Percentiles rank a stretch among this genome's conserved stretches.
Evolutionary conservation across 2,797 vertebrate species (phyloP).

Genomic region (Pangasius sanitwongsei): DNA sequence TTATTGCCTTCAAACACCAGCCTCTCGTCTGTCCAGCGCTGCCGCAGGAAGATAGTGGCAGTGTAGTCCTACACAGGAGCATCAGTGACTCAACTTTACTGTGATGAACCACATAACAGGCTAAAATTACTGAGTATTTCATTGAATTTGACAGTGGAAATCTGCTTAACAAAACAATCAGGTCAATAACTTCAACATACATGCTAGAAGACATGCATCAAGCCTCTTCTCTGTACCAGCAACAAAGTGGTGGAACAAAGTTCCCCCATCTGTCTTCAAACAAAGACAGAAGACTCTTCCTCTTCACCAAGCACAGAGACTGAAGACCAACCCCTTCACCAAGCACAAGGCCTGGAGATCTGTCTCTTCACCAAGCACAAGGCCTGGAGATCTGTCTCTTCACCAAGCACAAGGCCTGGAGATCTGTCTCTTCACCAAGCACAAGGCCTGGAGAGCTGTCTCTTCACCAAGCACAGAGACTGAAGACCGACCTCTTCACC

Average conservation of each 20-base stretch:
- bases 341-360: neutral
- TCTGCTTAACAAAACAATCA: neutral
- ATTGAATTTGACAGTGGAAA: neutral
- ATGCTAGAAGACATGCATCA: neutral
- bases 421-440: neutral
- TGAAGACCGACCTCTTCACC: neutral
- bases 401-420: neutral
- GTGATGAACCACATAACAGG: neutral
- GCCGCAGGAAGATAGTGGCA: slow-evolving; percentile 89
- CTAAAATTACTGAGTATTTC: neutral
- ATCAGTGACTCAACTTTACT: neutral
- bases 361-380: neutral
- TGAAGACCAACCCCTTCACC: neutral
- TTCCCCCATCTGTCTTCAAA: too few relatives aligned
- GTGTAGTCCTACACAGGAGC: slow-evolving; percentile 84
- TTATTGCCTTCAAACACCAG: slow-evolving; percentile 89
- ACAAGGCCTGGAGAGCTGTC: neutral
- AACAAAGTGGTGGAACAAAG: neutral
- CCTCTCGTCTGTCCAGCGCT: slow-evolving; percentile 89
- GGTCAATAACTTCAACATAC: neutral
- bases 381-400: neutral
- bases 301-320: neutral
- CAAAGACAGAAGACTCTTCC: neutral
- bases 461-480: neutral
- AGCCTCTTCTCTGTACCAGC: neutral